phyloP scores from a whole-genome alignment of 1,140 invertebrate genomes.

The Pogonomyrmex barbatus region DNA sequence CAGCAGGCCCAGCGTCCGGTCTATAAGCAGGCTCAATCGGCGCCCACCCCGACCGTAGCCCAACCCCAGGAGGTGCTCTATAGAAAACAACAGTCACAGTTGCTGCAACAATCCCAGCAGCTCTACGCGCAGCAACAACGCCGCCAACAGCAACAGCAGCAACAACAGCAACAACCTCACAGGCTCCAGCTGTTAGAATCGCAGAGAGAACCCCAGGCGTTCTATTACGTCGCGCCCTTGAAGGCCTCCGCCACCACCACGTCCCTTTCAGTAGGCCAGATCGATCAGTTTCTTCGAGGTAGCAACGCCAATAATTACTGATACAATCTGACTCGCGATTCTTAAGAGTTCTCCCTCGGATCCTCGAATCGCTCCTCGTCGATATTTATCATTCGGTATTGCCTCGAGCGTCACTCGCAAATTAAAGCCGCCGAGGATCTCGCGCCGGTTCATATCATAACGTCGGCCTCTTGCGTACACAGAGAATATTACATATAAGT shows the following conservation, averaged over 20 bases:
- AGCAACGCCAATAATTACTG: constrained; percentile 61
- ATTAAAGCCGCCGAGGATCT: constrained; percentile 19
- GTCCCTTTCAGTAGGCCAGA: constrained; percentile 88
- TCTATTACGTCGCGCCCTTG: constrained; percentile 88
- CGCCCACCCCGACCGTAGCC: constrained; percentile 70
- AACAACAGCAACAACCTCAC: constrained; percentile 84
- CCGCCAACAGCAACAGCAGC: constrained; percentile 89
- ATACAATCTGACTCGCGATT: constrained; percentile 26
- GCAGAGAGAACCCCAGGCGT: constrained; percentile 86
- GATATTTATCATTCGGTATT: constrained; percentile 47
- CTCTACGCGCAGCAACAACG: constrained; percentile 90
- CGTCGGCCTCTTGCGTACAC: constrained; percentile 30
- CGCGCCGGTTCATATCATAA: constrained; percentile 14
- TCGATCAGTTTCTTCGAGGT: constrained; percentile 92
- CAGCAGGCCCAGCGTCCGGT: constrained; percentile 74
- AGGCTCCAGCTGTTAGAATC: constrained; percentile 83
- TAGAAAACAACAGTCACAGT: constrained; percentile 90
- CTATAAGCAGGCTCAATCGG: constrained; percentile 81
- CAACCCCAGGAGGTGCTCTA: constrained; percentile 89
- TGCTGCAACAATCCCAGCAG: constrained; percentile 91
- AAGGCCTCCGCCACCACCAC: constrained; percentile 68
- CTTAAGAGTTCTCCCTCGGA: constrained; percentile 12
- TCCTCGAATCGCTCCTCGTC: constrained; percentile 20
- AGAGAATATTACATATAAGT: constrained; percentile 41
- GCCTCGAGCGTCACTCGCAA: background rate